These are phyloP conservation scores for Seriola rivoliana DNA, from an alignment of 2,113 vertebrate genomes.

Conservation along the genomic window DNA sequence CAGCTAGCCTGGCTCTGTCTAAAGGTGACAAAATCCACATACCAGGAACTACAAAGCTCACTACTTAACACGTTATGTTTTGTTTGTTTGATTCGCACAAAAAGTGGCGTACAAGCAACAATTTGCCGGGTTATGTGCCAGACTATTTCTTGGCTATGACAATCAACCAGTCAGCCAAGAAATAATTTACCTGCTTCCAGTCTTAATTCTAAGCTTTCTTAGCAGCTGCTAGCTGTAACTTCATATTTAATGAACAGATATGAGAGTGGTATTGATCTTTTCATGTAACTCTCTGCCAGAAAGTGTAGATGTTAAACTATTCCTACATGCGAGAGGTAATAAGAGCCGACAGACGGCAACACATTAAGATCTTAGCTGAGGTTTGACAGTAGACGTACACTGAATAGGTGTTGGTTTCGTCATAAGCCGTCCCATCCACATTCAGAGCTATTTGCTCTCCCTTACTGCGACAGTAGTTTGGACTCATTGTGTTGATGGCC, in stretches of 20 bases:
- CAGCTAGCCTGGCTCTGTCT: background rate
- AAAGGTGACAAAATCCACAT: too few relatives aligned
- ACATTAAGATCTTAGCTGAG: background rate
- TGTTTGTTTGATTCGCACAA: background rate
- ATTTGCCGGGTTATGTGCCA: background rate
- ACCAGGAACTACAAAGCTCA: too few relatives aligned
- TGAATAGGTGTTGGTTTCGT: slow-evolving; percentile 93
- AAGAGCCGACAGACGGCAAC: background rate
- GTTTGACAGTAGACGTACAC: slow-evolving; percentile 82
- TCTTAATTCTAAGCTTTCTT: background rate
- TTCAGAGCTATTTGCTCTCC: slow-evolving; percentile 98
- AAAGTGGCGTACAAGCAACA: background rate
- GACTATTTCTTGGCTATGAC: too few relatives aligned
- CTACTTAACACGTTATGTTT: too few relatives aligned
- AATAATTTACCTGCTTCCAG: background rate
- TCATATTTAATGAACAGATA: background rate
- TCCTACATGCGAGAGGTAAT: background rate
- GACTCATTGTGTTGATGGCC: slow-evolving; percentile 92
- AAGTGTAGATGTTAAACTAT: background rate
- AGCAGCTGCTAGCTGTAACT: background rate
- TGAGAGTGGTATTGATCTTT: background rate
- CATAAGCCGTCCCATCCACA: slow-evolving; percentile 90
- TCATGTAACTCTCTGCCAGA: background rate
- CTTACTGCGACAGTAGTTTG: slow-evolving; percentile 98
- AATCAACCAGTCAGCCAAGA: background rate